phyloP scores from a whole-genome alignment of 2,113 vertebrate genomes.

The Genyomyrus donnyi region DNA sequence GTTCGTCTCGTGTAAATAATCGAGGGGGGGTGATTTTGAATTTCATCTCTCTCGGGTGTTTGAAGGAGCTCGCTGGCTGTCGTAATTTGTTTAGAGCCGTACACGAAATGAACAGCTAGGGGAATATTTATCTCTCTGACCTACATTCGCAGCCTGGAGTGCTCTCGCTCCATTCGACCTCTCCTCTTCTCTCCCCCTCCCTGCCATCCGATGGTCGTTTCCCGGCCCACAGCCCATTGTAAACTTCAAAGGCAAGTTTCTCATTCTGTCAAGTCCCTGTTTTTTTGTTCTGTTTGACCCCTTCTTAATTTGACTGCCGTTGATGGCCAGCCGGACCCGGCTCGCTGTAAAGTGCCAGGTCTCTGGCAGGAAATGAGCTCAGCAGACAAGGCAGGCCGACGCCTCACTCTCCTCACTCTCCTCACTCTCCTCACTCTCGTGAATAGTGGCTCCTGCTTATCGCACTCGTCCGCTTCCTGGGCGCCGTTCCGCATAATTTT shows the following conservation, averaged over 20 bases:
- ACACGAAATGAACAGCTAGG: background rate
- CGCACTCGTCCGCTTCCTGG: background rate
- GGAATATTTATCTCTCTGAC: constrained; percentile 15
- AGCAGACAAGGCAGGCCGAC: background rate
- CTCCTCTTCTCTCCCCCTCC: background rate
- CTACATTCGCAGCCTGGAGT: constrained; percentile 12
- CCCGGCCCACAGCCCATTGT: background rate
- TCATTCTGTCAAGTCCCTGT: background rate
- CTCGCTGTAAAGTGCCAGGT: background rate
- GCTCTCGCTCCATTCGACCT: background rate
- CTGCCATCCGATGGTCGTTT: background rate
- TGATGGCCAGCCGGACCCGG: background rate
- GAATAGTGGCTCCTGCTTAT: background rate
- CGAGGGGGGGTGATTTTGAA: background rate
- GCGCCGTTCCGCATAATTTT: constrained; percentile 19
- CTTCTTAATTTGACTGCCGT: background rate
- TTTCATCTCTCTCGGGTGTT: constrained; percentile 1
- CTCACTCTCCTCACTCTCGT: background rate
- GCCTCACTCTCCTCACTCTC: background rate
- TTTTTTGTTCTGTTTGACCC: background rate
- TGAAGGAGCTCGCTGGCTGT: background rate
- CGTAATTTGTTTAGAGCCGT: constrained; percentile 5
- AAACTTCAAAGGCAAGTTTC: constrained; percentile 10
- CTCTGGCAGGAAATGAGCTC: background rate
- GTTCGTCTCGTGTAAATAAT: background rate